phyloP scores from a whole-genome alignment of 2,113 vertebrate genomes.

The Halichoerus grypus region DNA sequence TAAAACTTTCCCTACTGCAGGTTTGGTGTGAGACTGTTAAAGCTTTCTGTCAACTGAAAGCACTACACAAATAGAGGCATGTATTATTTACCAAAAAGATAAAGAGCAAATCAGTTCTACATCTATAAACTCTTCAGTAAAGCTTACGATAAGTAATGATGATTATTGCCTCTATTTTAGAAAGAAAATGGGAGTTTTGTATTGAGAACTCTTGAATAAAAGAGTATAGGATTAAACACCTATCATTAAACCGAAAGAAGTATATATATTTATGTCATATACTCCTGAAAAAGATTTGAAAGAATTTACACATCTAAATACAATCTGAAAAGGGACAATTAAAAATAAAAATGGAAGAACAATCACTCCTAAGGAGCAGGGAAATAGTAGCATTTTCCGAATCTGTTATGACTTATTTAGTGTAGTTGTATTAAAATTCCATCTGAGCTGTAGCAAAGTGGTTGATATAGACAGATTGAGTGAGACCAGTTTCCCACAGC shows the following conservation, averaged over 20 bases:
- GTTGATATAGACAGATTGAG: not conserved
- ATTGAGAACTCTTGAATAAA: not conserved
- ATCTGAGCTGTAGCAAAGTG: slow-evolving; percentile 46
- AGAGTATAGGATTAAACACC: not conserved
- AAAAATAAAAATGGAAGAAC: slow-evolving; percentile 55
- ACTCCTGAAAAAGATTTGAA: slow-evolving; percentile 7
- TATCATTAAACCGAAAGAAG: not conserved
- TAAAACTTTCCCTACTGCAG: not conserved
- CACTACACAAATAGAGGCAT: not conserved
- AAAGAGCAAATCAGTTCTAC: not conserved
- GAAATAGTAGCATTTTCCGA: slow-evolving; percentile 31
- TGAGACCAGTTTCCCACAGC: slow-evolving; percentile 56
- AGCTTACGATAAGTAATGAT: not conserved
- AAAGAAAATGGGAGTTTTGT: not conserved
- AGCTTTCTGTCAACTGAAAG: not conserved
- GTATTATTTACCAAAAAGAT: not conserved
- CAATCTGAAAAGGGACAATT: not conserved
- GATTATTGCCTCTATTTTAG: not conserved
- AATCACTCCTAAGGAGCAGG: not conserved
- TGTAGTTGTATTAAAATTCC: slow-evolving; percentile 29
- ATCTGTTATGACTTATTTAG: slow-evolving; percentile 29
- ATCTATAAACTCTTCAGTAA: not conserved
- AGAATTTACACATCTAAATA: not conserved
- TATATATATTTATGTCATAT: not conserved
- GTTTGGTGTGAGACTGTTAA: not conserved